Percentiles rank a stretch among this genome's conserved stretches.
Evolutionary conservation across 2,888 invertebrate genomes (phyloP).

Genomic region (Dasysyrphus albostriatus): DNA sequence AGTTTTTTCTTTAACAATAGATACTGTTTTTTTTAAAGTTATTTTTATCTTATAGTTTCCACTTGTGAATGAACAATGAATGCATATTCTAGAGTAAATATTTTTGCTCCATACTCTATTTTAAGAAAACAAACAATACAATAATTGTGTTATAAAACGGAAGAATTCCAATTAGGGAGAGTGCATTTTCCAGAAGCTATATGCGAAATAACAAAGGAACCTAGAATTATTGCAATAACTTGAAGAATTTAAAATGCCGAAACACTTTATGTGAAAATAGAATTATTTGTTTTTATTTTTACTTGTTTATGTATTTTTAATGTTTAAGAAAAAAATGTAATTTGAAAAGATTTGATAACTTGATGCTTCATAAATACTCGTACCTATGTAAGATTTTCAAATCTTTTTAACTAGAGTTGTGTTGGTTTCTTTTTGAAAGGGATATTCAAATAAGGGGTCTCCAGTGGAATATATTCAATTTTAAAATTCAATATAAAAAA

Average conservation of each 20-base stretch:
- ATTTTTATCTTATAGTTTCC: conserved; percentile 8
- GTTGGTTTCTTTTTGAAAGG: no score
- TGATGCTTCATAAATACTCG: no score
- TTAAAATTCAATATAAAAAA: no score
- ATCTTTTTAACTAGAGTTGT: no score
- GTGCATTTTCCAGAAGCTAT: not conserved
- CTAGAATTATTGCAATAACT: not conserved
- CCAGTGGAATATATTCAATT: no score
- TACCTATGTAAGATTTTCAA: no score
- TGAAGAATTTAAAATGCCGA: not conserved
- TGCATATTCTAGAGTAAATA: not conserved
- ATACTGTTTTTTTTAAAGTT: not conserved
- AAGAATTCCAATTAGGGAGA: conserved; percentile 10
- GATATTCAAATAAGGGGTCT: no score
- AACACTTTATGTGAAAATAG: not conserved
- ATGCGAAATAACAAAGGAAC: not conserved
- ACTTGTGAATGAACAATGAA: not conserved
- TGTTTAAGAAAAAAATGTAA: no score
- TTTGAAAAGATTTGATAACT: no score
- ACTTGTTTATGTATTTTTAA: no score
- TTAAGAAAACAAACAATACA: conserved; percentile 6
- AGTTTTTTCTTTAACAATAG: not conserved
- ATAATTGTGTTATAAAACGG: not conserved
- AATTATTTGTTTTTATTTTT: not conserved
- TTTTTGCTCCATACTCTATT: not conserved